A percentile compares a stretch with the other conserved stretches of the same genome.
Conservation (phyloP, 2,888 invertebrate species). For the Harmothoe impar region DNA sequence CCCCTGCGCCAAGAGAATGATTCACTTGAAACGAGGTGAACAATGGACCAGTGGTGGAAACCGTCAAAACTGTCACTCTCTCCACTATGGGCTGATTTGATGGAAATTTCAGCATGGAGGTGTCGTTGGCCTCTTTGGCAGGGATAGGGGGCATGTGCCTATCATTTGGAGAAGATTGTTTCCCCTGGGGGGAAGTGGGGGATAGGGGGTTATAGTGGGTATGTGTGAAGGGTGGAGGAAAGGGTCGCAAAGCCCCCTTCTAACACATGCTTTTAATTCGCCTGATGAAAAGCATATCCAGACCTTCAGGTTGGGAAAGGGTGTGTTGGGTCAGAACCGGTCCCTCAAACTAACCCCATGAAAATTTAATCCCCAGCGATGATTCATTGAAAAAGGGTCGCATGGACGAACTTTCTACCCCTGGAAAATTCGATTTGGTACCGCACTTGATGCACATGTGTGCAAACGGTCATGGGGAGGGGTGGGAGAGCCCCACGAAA, state of each 20-base stretch:
- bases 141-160: slow-evolving; percentile 25
- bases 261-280: slow-evolving; percentile 51
- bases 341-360: slow-evolving; percentile 43
- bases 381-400: slow-evolving; percentile 55
- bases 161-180: slow-evolving; percentile 40
- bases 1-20: neutral
- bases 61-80: slow-evolving; percentile 34
- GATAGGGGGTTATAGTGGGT: neutral
- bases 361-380: slow-evolving; percentile 49
- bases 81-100: neutral
- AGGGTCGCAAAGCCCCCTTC: neutral
- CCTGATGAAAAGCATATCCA: slow-evolving; percentile 34
- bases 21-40: slow-evolving; percentile 21
- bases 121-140: neutral
- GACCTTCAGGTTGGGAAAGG: neutral
- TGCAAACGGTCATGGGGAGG: neutral
- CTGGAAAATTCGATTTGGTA: slow-evolving; percentile 57
- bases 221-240: neutral
- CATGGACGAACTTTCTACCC: slow-evolving; percentile 17
- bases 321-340: neutral
- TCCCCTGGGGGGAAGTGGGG: neutral
- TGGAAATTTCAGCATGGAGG: slow-evolving; percentile 41
- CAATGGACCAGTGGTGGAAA: neutral
- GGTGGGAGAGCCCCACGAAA: slow-evolving; percentile 10
- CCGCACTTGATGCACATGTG: slow-evolving; percentile 46